phyloP scores from a whole-genome alignment of 2,888 invertebrate species.

The Synanthedon vespiformis region DNA sequence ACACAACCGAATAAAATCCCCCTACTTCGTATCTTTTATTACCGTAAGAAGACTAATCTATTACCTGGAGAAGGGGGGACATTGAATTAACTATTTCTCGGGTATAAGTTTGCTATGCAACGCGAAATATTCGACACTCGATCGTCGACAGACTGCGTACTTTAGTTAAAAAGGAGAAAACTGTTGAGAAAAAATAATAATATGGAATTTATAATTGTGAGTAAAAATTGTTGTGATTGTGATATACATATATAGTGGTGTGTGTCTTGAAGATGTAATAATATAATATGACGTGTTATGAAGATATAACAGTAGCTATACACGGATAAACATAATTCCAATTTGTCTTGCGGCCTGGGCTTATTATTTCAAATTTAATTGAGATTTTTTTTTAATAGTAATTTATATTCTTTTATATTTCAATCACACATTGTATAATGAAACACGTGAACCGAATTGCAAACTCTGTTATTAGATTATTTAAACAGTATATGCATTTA shows the following conservation, averaged over 20 bases:
- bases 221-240: slow-evolving; percentile 9
- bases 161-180: not conserved
- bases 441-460: no score
- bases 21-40: not conserved
- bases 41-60: not conserved
- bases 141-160: slow-evolving; percentile 5
- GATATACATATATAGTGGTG: no score
- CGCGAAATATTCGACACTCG: slow-evolving; percentile 32
- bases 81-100: slow-evolving; percentile 42
- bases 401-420: no score
- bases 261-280: no score
- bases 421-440: no score
- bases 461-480: no score
- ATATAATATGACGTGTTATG: no score
- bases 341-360: not conserved
- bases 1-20: not conserved
- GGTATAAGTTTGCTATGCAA: slow-evolving; percentile 42
- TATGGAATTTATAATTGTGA: slow-evolving; percentile 27
- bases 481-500: no score
- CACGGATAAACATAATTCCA: not conserved
- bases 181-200: slow-evolving; percentile 1
- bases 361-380: no score
- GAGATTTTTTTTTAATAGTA: no score
- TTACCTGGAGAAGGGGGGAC: slow-evolving; percentile 13
- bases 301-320: no score